These are phyloP conservation scores for Psilopsiagon aymara DNA, from an alignment of 2,113 vertebrate species.

Conservation along the genomic window DNA sequence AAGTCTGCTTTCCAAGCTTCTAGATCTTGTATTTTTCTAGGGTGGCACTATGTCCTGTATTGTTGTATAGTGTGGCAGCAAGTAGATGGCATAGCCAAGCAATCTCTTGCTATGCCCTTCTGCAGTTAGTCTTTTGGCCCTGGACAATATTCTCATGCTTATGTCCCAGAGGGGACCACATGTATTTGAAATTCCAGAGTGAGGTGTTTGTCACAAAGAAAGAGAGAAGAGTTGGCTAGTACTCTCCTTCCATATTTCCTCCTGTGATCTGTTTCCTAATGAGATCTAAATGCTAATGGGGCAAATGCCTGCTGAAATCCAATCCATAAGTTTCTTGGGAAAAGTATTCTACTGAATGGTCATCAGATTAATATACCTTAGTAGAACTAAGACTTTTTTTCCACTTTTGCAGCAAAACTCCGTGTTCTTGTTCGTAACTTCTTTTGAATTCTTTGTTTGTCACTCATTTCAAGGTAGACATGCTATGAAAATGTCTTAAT, in stretches of 20 bases:
- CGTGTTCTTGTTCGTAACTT: background rate
- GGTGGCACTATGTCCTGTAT: background rate
- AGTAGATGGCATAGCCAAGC: background rate
- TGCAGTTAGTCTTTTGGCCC: background rate
- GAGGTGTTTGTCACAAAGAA: background rate
- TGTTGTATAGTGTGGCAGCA: background rate
- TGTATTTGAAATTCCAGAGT: background rate
- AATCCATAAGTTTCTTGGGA: fast-evolving
- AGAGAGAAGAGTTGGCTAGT: background rate
- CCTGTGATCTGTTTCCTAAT: background rate
- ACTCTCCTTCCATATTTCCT: background rate
- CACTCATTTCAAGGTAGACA: background rate
- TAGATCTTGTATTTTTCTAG: background rate
- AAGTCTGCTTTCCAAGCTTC: background rate
- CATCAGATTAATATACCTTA: background rate
- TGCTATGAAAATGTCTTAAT: background rate
- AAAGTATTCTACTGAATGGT: background rate
- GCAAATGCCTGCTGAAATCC: background rate
- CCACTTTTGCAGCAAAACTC: background rate
- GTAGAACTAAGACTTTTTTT: background rate
- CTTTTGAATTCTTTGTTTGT: background rate
- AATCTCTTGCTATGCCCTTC: background rate
- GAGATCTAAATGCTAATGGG: background rate
- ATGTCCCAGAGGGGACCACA: background rate
- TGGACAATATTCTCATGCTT: background rate